Evolutionary conservation across 1,140 invertebrate species (phyloP).

Genomic region (Heliconius melpomene): DNA sequence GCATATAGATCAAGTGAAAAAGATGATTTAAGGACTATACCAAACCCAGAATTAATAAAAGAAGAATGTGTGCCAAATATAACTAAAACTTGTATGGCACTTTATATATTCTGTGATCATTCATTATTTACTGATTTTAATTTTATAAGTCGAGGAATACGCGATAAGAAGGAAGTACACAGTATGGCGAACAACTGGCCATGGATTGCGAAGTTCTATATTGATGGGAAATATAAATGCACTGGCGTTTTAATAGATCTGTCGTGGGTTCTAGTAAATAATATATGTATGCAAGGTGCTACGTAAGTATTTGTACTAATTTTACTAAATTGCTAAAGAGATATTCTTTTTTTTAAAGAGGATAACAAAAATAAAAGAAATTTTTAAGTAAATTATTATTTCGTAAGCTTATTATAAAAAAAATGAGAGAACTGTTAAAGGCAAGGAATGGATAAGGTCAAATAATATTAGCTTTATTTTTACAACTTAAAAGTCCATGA

Average conservation of each 20-base stretch:
- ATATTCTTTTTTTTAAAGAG: not conserved
- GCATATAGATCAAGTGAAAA: slow-evolving; percentile 48
- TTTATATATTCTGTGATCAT: slow-evolving; percentile 67
- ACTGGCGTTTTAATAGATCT: slow-evolving; percentile 84
- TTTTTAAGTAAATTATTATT: too few species aligned
- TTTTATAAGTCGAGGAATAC: slow-evolving; percentile 37
- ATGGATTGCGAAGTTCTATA: slow-evolving; percentile 86
- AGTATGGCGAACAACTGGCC: slow-evolving; percentile 74
- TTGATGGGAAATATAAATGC: slow-evolving; percentile 85
- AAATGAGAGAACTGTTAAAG: too few species aligned
- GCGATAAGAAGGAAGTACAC: slow-evolving; percentile 36
- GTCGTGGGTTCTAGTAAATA: slow-evolving; percentile 84
- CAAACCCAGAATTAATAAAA: slow-evolving; percentile 61
- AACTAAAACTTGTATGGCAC: slow-evolving; percentile 69
- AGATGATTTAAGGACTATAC: slow-evolving; percentile 48
- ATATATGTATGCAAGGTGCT: slow-evolving; percentile 80
- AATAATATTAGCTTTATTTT: too few species aligned
- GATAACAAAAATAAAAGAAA: too few species aligned
- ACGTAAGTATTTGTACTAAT: slow-evolving; percentile 71
- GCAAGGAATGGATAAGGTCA: too few species aligned
- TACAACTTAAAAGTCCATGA: too few species aligned
- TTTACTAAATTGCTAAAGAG: not conserved
- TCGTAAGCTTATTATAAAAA: too few species aligned
- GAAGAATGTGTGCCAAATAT: slow-evolving; percentile 71
- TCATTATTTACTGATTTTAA: slow-evolving; percentile 59